Percentiles rank a stretch among this genome's conserved stretches.
Evolutionary conservation across 2,797 vertebrate species (phyloP).

Genomic region (Rhodeus uyekii): DNA sequence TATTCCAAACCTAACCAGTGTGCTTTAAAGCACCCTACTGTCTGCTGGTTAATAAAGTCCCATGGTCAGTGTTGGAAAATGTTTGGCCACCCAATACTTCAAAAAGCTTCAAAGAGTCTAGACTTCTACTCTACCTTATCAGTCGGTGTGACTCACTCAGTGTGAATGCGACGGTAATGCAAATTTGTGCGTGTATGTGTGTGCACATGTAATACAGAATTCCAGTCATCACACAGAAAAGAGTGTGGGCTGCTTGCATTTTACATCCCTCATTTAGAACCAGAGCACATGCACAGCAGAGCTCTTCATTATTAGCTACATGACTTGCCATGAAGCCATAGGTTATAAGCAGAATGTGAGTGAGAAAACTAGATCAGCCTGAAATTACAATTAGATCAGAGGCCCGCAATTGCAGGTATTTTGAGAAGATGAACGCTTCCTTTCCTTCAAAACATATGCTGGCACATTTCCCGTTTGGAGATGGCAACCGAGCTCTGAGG

Average conservation of each 20-base stretch:
- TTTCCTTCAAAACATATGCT: background rate
- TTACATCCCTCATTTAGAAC: conserved; percentile 52
- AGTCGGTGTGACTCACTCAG: conserved; percentile 50
- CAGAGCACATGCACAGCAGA: conserved; percentile 48
- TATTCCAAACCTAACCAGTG: background rate
- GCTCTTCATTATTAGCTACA: conserved; percentile 55
- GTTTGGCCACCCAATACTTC: conserved; percentile 11
- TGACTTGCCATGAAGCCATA: conserved; percentile 47
- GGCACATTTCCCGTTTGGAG: conserved; percentile 1
- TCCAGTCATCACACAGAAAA: conserved; percentile 47
- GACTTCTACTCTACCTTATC: conserved; percentile 53
- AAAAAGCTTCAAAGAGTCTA: conserved; percentile 49
- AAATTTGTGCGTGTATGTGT: conserved; percentile 46
- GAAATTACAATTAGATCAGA: conserved; percentile 24
- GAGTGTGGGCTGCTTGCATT: conserved; percentile 54
- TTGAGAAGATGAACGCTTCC: background rate
- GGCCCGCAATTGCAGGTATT: background rate
- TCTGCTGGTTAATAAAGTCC: conserved; percentile 4
- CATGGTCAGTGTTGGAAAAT: background rate
- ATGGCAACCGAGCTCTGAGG: conserved; percentile 30
- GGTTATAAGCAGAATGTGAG: conserved; percentile 41
- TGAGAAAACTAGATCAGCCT: conserved; percentile 18
- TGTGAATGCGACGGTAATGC: conserved; percentile 41
- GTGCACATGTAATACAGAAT: conserved; percentile 51
- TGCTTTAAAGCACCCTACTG: background rate